These are phyloP conservation scores for Motacilla tschutschensis DNA, from an alignment of 2,113 vertebrate genomes.

Conservation along the genomic window DNA sequence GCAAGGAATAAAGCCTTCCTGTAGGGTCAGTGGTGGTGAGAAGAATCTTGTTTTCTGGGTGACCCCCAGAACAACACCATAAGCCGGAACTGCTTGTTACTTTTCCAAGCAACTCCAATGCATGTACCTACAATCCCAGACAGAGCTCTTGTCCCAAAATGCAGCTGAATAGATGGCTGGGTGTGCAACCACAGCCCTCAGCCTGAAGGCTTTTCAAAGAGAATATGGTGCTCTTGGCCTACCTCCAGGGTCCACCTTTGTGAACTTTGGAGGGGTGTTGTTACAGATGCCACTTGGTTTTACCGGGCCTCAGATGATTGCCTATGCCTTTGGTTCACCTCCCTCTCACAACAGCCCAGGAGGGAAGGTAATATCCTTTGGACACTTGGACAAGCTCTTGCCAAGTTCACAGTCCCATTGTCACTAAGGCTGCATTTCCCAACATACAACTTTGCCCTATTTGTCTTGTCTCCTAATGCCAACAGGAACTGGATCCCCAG, in stretches of 20 bases:
- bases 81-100: background rate
- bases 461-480: background rate
- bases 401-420: background rate
- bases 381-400: background rate
- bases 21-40: background rate
- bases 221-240: background rate
- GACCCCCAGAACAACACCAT: background rate
- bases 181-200: fast-evolving
- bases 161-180: background rate
- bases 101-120: background rate
- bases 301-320: background rate
- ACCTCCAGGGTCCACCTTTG: background rate
- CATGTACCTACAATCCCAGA: background rate
- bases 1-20: background rate
- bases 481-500: background rate
- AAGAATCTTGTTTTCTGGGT: background rate
- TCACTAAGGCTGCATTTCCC: background rate
- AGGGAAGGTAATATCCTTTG: background rate
- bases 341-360: background rate
- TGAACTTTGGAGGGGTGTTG: background rate
- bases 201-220: background rate
- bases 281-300: too few relatives aligned
- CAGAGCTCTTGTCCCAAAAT: background rate
- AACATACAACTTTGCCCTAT: background rate
- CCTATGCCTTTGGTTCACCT: background rate